These are phyloP conservation scores for Cherax destructor DNA, from an alignment of 1,140 invertebrate species.

Conservation along the genomic window DNA sequence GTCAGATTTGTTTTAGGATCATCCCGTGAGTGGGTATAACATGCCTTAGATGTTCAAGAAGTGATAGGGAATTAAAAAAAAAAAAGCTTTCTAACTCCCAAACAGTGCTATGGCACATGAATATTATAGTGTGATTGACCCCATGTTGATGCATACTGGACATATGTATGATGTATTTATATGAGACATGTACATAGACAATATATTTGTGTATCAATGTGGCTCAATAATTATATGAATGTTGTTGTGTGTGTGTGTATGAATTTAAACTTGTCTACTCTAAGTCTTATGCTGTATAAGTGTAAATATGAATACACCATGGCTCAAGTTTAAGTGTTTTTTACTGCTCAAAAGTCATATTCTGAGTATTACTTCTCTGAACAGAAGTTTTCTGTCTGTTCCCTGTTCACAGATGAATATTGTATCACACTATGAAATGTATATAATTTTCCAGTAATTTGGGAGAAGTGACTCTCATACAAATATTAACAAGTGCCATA, in stretches of 20 bases:
- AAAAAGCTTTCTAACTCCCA: not conserved
- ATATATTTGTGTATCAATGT: constrained; percentile 34
- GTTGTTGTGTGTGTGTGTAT: not conserved
- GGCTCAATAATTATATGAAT: not conserved
- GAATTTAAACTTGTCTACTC: not conserved
- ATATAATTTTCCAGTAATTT: not conserved
- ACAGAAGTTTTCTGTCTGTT: not conserved
- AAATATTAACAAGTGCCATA: constrained; percentile 10
- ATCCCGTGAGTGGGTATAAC: not conserved
- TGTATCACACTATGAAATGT: not conserved
- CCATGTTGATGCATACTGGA: constrained; percentile 6
- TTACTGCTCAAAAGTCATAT: constrained; percentile 27
- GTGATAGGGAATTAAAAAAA: not conserved
- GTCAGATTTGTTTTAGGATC: not conserved
- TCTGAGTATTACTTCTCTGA: constrained; percentile 1
- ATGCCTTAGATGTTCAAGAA: not conserved
- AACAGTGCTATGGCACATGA: not conserved
- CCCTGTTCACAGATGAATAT: not conserved
- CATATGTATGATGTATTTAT: constrained; percentile 40
- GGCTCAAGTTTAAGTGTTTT: constrained; percentile 15
- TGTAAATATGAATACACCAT: not conserved
- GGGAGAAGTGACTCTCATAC: not conserved
- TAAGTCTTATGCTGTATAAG: not conserved
- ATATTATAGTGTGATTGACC: not conserved
- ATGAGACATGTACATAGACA: constrained; percentile 43